Conservation (phyloP, 2,888 invertebrate genomes). For the Parthenolecanium corni region DNA sequence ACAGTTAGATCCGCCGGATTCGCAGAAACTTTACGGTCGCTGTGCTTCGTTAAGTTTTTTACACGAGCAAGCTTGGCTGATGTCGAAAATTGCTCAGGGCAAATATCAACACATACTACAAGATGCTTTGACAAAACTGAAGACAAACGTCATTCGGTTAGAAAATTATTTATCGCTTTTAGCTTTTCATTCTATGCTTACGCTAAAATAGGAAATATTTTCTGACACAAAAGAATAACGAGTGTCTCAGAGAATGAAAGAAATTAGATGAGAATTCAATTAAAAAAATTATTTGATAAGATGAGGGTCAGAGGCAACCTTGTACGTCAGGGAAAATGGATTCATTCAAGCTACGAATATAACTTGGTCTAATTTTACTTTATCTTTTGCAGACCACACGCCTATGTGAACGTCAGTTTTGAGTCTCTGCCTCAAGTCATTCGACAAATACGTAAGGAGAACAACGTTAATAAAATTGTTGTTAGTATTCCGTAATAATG, state of each 20-base stretch:
- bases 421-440: slow-evolving; percentile 11
- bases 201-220: too few relatives aligned
- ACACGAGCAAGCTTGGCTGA: slow-evolving; percentile 13
- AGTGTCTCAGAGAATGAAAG: too few relatives aligned
- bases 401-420: slow-evolving; percentile 2
- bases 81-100: slow-evolving; percentile 21
- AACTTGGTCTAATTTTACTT: too few relatives aligned
- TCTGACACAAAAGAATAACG: too few relatives aligned
- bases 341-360: too few relatives aligned
- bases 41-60: slow-evolving; percentile 13
- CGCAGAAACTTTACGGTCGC: slow-evolving; percentile 5
- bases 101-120: slow-evolving; percentile 16
- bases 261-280: too few relatives aligned
- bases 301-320: too few relatives aligned
- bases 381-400: slow-evolving; percentile 2
- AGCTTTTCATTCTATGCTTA: not conserved
- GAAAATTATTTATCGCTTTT: not conserved
- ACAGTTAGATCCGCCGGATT: slow-evolving; percentile 13
- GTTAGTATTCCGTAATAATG: not conserved
- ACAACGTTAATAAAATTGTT: slow-evolving; percentile 1
- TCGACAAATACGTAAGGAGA: not conserved
- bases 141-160: slow-evolving; percentile 7
- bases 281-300: too few relatives aligned
- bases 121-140: slow-evolving; percentile 2
- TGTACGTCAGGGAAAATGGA: too few relatives aligned